Conservation (phyloP, 2,113 vertebrate species). For the Tyrannus savana region DNA sequence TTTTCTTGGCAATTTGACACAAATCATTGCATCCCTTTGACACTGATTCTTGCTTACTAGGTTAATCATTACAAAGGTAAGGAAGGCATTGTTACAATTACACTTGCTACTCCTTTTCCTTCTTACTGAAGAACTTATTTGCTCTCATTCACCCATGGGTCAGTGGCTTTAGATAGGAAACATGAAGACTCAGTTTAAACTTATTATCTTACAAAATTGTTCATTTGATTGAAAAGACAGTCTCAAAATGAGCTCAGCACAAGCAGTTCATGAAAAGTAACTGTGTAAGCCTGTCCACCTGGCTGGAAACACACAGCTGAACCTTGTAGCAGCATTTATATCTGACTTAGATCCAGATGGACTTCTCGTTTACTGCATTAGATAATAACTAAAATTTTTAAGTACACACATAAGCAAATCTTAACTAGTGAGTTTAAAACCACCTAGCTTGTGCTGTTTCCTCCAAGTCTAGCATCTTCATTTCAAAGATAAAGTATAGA, state of each 20-base stretch:
- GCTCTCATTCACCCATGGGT: not conserved
- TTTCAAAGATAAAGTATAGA: slow-evolving; percentile 11
- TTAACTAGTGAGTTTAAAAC: not conserved
- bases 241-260: not conserved
- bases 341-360: not conserved
- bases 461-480: not conserved
- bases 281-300: not conserved
- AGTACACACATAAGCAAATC: not conserved
- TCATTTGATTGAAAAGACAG: not conserved
- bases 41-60: not conserved
- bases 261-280: not conserved
- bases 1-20: not conserved
- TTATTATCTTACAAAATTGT: not conserved
- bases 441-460: not conserved
- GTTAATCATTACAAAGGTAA: not conserved
- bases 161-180: not conserved
- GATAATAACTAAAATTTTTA: not conserved
- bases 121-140: not conserved
- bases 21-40: not conserved
- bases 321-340: not conserved
- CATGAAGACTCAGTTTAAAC: not conserved
- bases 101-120: not conserved
- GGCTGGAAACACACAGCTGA: not conserved
- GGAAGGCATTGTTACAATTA: not conserved
- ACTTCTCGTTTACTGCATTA: not conserved